Evolutionary conservation across 2,888 invertebrate genomes (phyloP).

Genomic region (Dryocosmus kuriphilus): DNA sequence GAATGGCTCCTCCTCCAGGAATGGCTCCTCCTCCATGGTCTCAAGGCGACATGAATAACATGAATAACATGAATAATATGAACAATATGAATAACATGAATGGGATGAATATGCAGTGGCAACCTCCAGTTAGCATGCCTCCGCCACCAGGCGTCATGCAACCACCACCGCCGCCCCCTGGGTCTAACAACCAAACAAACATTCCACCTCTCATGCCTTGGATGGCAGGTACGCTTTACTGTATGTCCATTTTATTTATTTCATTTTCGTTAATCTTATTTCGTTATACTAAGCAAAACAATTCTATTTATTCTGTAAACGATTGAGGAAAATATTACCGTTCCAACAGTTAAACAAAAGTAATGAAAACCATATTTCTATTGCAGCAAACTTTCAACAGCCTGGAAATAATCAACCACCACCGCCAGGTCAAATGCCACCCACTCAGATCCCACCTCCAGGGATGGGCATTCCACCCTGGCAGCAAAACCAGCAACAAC

Average conservation of each 20-base stretch:
- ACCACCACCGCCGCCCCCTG: slow-evolving; percentile 79
- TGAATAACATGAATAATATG: slow-evolving; percentile 70
- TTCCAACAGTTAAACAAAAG: too few species aligned
- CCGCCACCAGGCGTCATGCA: slow-evolving; percentile 79
- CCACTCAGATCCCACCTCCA: slow-evolving; percentile 69
- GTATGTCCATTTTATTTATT: slow-evolving; percentile 2
- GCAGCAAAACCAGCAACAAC: slow-evolving; percentile 68
- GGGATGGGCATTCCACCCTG: slow-evolving; percentile 76
- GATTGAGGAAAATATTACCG: too few species aligned
- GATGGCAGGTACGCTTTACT: slow-evolving; percentile 73
- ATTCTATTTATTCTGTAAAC: too few species aligned
- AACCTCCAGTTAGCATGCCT: slow-evolving; percentile 79
- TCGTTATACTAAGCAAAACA: too few species aligned
- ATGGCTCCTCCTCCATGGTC: slow-evolving; percentile 77
- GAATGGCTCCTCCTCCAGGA: slow-evolving; percentile 80
- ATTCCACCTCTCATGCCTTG: slow-evolving; percentile 80
- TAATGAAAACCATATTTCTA: neutral
- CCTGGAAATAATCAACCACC: slow-evolving; percentile 77
- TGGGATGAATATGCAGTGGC: slow-evolving; percentile 74
- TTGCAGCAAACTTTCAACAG: slow-evolving; percentile 21
- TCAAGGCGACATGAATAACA: slow-evolving; percentile 68
- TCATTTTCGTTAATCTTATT: neutral
- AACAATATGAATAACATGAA: slow-evolving; percentile 61
- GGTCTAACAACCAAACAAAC: slow-evolving; percentile 78
- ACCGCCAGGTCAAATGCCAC: slow-evolving; percentile 73